Base-by-base conservation (phyloP, 2,888 invertebrate species). In the Choreutis nemorana region DNA sequence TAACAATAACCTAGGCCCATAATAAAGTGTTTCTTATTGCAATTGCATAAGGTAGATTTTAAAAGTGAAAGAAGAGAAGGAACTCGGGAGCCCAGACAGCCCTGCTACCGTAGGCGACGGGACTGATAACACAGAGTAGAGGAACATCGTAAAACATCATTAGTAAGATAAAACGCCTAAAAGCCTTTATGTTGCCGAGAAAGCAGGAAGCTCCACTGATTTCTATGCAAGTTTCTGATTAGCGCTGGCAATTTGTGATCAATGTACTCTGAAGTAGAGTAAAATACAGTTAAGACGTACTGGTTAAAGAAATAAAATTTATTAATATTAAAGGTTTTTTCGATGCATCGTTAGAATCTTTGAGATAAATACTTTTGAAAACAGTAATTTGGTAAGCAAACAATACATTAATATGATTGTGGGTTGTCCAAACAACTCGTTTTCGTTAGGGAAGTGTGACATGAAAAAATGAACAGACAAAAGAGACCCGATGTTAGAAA, bases 61-160 rank as follows among this genome's bases (percentile, higher is more conserved):
- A 21, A 9, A 5, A 22, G 32, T 11, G 14, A 14, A 23, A 23
- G 20, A 26, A 14, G 27, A 9, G 16, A 25, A 16, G 8, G 7
- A 16, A 8, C 10, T 28, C 34, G 23, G 35, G 20, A 33, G 36
- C 36, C n/a, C 33, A 32, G 31, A 31, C 36, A 16, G 10, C 50
- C 48, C 55, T 54, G 73, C 73, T 73, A 73, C 75, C 49, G 75
- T 64, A 61, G 70, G 61, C 71, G 65, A 65, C 65, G 50, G 51
- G n/a, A n/a, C n/a, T n/a, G 30, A 30, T 26, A 29, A 11, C 13
- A 14, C 10, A 23, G 26, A n/a, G n/a, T n/a, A n/a, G n/a, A 30
- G 59, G 45, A 48, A 53, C 60, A 59, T 71, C 71, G 70, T 77
- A 71, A 72, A 77, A 73, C 70, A 75, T 77, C 75, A 72, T 75